Evolutionary conservation across 2,797 vertebrate genomes (phyloP).

Genomic region (Limosa lapponica): DNA sequence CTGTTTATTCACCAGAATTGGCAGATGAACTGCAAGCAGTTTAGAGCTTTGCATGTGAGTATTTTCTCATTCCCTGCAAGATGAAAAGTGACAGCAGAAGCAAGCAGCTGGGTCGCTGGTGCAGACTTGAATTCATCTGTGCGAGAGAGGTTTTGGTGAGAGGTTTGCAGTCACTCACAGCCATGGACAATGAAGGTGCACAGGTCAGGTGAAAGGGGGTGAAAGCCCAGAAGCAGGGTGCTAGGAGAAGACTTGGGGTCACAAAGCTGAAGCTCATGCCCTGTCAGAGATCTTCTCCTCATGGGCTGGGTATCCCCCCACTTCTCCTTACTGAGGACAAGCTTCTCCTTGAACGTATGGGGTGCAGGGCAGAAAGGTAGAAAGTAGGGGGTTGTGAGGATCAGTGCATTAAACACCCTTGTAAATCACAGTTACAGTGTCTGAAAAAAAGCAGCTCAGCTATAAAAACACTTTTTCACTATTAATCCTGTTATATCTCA

Average conservation of each 20-base stretch:
- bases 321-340: accelerated
- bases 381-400: not conserved
- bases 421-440: not conserved
- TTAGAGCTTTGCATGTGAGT: not conserved
- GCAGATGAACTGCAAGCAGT: not conserved
- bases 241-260: not conserved
- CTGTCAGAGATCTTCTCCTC: not conserved
- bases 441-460: not conserved
- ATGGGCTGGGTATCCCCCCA: not conserved
- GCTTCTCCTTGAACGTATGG: accelerated
- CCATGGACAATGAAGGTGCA: accelerated
- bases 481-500: not conserved
- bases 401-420: not conserved
- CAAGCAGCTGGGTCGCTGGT: accelerated
- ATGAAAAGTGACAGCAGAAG: not conserved
- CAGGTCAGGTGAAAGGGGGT: not conserved
- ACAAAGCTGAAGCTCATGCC: not conserved
- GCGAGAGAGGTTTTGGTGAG: accelerated
- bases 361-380: not conserved
- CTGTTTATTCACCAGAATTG: not conserved
- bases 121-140: not conserved
- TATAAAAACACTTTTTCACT: not conserved
- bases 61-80: not conserved
- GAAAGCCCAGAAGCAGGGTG: not conserved
- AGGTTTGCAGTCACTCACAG: not conserved